Evolutionary conservation across 2,113 vertebrate species (phyloP), one percentile per base, ranked within the genome.

Genomic region (Syngnathus floridae): DNA sequence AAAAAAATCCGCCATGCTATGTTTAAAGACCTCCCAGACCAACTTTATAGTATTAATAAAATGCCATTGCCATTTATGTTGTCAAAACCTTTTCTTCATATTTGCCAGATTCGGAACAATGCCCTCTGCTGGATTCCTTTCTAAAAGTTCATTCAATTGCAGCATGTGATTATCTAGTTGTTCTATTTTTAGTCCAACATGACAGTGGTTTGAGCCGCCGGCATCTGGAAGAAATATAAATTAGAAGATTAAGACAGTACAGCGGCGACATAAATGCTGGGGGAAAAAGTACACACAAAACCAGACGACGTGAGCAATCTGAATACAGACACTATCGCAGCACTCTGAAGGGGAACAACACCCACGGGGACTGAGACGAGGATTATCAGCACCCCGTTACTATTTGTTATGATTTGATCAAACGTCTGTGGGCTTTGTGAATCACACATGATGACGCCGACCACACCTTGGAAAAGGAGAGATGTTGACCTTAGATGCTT

Each of bases 401-500:
- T 59, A 35, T 61, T 56, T 75, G 65, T 52, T 17, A 8, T 13
- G 58, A 66, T 68, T 77, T 51, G 35, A 71, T 74, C 63, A 66
- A 77, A 73, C 22, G 66, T 69, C 59, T 45, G 62, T 52, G 70
- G 60, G 77, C 68, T 64, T 55, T 75, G 74, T 83, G 77, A 81
- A 72, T 78, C 74, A 77, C 74, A 69, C 63, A 64, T 40, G 51
- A 16, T 62, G 62, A 72, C 60, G 17, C 0, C 0, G 22, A n/a
- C 71, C 78, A 55, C 78, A 70, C 77, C 80, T 80, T 19, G 63
- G 80, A 83, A 72, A 82, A 76, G 41, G 17, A 51, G 26, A 65
- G 46, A 74, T 60, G 41, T 51, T 35, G 52, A 64, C 69, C 54
- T 62, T 11, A 9, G 12, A 63, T 62, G 60, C 62, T 45, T 31